A percentile compares a stretch with the other conserved stretches of the same genome.
These are phyloP conservation scores for Trichoplusia ni DNA, from an alignment of 1,140 invertebrate genomes.

Conservation along the genomic window DNA sequence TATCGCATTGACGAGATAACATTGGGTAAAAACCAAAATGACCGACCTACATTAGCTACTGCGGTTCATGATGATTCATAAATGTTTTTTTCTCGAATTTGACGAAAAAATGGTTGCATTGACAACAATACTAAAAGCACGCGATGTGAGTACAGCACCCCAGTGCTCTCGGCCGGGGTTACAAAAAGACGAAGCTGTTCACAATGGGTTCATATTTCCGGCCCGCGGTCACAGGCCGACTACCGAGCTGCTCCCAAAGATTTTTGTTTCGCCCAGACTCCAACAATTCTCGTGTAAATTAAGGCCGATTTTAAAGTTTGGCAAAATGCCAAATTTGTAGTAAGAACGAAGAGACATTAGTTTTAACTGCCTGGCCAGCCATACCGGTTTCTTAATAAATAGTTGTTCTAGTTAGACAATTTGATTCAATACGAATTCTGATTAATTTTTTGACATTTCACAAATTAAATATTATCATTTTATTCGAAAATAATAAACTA, in stretches of 20 bases:
- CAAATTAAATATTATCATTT: too few relatives aligned
- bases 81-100: neutral
- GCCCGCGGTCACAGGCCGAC: conserved; percentile 45
- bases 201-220: conserved; percentile 71
- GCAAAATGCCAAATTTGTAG: conserved; percentile 48
- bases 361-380: conserved; percentile 20
- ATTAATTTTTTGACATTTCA: too few relatives aligned
- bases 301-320: conserved; percentile 55
- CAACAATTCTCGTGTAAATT: conserved; percentile 53
- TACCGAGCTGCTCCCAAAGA: conserved; percentile 42
- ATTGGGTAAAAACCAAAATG: neutral
- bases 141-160: conserved; percentile 5
- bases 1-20: conserved; percentile 1
- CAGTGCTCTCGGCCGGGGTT: conserved; percentile 13
- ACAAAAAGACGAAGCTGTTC: conserved; percentile 54
- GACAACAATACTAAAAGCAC: conserved; percentile 17
- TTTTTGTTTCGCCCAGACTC: conserved; percentile 49
- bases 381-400: conserved; percentile 16
- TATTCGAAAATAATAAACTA: too few relatives aligned
- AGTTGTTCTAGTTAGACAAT: neutral
- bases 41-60: neutral
- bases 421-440: too few relatives aligned
- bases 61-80: neutral
- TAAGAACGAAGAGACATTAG: conserved; percentile 42
- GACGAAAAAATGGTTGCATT: neutral